phyloP scores from a whole-genome alignment of 2,113 vertebrate species.

The Anas platyrhynchos region DNA sequence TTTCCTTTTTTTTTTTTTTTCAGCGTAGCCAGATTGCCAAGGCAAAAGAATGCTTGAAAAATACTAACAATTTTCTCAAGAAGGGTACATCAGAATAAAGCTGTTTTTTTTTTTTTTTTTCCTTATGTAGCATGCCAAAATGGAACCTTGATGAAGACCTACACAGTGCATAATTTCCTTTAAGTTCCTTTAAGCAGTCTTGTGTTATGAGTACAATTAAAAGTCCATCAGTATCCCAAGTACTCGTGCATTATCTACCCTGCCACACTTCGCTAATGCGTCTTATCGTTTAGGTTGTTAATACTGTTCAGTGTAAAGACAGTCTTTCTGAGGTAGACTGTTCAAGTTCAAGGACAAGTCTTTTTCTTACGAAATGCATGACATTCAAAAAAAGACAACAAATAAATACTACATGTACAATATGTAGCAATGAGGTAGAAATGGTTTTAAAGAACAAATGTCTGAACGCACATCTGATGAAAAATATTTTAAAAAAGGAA shows the following conservation, averaged over 20 bases:
- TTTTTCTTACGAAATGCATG: constrained; percentile 90
- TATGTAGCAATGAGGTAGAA: constrained; percentile 99
- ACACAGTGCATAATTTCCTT: constrained; percentile 86
- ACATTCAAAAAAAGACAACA: constrained; percentile 99
- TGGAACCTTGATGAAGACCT: constrained; percentile 85
- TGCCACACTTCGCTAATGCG: constrained; percentile 83
- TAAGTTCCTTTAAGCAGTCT: constrained; percentile 82
- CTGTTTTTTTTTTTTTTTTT: constrained; percentile 56
- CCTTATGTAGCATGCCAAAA: constrained; percentile 72
- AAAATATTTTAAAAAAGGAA: constrained; percentile 70
- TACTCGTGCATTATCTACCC: constrained; percentile 85
- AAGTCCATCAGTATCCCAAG: constrained; percentile 84
- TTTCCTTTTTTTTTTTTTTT: background rate
- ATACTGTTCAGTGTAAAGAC: constrained; percentile 94
- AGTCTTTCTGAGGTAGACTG: constrained; percentile 99
- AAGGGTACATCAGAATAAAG: constrained; percentile 73
- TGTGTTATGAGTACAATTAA: constrained; percentile 85
- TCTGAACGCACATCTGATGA: constrained; percentile 83
- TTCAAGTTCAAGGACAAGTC: constrained; percentile 93
- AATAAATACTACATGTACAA: constrained; percentile 98
- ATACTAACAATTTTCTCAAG: constrained; percentile 60
- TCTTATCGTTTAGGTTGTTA: constrained; percentile 85
- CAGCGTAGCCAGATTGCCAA: constrained; percentile 72
- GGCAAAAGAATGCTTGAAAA: constrained; percentile 73
- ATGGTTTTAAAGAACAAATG: constrained; percentile 95